Base-by-base conservation (phyloP, 2,888 invertebrate species). In the Nowickia ferox region DNA sequence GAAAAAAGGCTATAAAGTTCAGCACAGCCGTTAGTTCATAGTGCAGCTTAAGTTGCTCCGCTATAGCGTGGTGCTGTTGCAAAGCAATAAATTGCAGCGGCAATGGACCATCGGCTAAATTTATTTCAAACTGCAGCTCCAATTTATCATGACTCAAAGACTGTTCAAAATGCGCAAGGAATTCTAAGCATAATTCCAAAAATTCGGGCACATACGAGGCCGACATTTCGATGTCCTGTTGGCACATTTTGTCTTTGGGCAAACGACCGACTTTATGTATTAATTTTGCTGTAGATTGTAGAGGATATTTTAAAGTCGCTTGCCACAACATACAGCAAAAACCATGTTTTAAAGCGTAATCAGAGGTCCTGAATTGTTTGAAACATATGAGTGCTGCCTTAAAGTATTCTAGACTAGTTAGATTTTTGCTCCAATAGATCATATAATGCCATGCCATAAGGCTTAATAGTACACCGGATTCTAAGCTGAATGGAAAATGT, bases 401-500 rank as follows among this genome's bases (percentile, higher is more conserved):
- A 46, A 98, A 93, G 88, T 95, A 94, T 15, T 94, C 93, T 8
- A 96, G 93, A 87, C 94, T 94, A 61, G 95, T 94, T 84, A 96
- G 94, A 88, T 96, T 95, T 91, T 96, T 97, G 90, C 97, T 96
- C 98, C 98, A 98, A 72, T 95, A 94, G 87, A 96, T 95, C 75
- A 97, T 95, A 91, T 97, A 97, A 92, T 98, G 98, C 98, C 98
- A 98, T 87, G 96, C 95, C 94, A 98, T 96, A 91, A 98, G 97
- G 15, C 96, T 95, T 68, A 98, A 93, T 55, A 98, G 93, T 53
- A 96, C 95, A 89, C 96, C 96, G 0, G 96, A 94, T 78, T 96
- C 95, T 75, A 98, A 94, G 91, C 98, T 98, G 88, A 97, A 95
- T 0, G 98, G 98, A 91, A 98, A 98, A 90, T 97, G 96, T 61